Base-by-base conservation (phyloP, 2,797 vertebrate species). In the Acanthurus tractus region DNA sequence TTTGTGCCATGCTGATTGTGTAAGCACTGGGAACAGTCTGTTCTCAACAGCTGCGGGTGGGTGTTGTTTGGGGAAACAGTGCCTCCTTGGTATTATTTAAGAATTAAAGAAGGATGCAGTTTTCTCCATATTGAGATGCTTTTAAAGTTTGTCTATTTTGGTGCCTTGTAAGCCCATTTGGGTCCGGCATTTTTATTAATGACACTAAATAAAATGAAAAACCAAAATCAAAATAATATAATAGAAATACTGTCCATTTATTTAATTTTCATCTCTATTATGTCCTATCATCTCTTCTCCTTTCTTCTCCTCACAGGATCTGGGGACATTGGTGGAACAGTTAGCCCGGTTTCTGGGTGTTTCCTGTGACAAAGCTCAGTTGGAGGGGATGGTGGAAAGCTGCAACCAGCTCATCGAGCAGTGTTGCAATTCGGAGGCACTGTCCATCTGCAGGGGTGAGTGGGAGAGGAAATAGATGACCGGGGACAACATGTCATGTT, bases 371-470 rank as follows among this genome's bases (percentile, higher is more conserved):
- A 99, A 99, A 91, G 94, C 95, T 44, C 98, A 99, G 95, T 74
- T 97, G 93, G 98, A 99, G 88, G 89, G 94, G 57, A 93, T 98
- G 94, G 96, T 95, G 49, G 98, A 99, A 86, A 98, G 96, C 91
- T 99, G 98, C 86, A 97, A 97, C 87, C 98, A 99, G 74, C 97
- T 99, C 63, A 97, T 99, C 0, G 98, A 99, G 84, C 98, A 99
- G 89, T 99, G 98, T 92, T 96, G 96, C 85, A 98, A 97, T 50
- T 96, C 98, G 0, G 98, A 99, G 92, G 97, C 97, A 0, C 95
- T 99, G 90, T 96, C 98, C 0, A 94, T 98, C 88, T 98, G 97
- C 93, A 96, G 98, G 89, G 98, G 93, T 94, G 76, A 92, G 93
- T 79, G 53, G 17, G 23, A 62, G 12, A 67, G 34, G 10, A 76